phyloP scores from a whole-genome alignment of 1,140 invertebrate genomes.

The Bombus pascuorum region DNA sequence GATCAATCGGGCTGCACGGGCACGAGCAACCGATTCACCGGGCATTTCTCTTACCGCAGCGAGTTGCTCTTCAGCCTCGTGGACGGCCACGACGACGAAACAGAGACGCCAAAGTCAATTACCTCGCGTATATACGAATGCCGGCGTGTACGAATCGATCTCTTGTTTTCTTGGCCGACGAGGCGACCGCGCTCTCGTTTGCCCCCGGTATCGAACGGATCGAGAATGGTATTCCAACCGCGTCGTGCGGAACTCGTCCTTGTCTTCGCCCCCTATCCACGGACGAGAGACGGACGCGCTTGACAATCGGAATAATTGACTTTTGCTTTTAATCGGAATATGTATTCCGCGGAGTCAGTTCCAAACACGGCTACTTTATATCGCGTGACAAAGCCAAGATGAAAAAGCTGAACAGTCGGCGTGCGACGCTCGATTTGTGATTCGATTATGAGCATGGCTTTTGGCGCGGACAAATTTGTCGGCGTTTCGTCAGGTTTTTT shows the following conservation, averaged over 20 bases:
- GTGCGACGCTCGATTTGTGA: no score
- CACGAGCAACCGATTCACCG: conserved; percentile 55
- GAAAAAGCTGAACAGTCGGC: neutral
- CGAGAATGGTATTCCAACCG: conserved; percentile 40
- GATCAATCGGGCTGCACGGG: conserved; percentile 76
- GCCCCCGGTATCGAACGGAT: conserved; percentile 43
- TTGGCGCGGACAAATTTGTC: no score
- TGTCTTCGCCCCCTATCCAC: neutral
- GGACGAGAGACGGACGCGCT: no score
- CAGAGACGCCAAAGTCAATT: conserved; percentile 62
- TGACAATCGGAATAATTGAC: conserved; percentile 9
- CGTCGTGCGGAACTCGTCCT: conserved; percentile 1
- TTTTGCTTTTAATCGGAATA: conserved; percentile 9
- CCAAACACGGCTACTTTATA: neutral
- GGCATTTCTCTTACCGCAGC: conserved; percentile 55
- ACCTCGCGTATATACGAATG: conserved; percentile 47
- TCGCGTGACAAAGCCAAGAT: neutral
- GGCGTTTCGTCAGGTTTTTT: no score
- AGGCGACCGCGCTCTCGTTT: conserved; percentile 27
- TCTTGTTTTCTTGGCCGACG: conserved; percentile 20
- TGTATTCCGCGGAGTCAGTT: neutral
- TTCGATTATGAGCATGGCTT: no score
- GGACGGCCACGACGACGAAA: conserved; percentile 28
- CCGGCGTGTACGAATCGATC: conserved; percentile 33
- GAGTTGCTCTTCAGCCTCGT: conserved; percentile 2